phyloP scores from a whole-genome alignment of 1,140 invertebrate genomes.

The Epicauta chinensis region DNA sequence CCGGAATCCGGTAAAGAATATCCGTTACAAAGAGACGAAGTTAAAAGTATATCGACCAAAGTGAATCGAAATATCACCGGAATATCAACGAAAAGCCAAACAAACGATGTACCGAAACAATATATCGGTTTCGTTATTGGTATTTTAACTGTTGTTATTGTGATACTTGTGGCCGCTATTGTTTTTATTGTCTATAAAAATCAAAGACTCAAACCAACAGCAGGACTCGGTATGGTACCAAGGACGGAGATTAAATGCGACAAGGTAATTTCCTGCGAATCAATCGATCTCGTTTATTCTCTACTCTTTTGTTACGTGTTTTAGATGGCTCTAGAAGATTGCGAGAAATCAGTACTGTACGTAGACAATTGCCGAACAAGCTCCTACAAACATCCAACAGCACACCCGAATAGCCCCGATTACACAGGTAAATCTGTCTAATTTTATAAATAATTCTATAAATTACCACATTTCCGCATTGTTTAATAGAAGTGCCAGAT shows the following conservation, averaged over 20 bases:
- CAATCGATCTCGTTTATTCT: background rate
- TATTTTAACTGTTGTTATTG: slow-evolving; percentile 65
- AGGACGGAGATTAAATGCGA: slow-evolving; percentile 29
- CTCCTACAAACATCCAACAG: slow-evolving; percentile 16
- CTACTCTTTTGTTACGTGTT: background rate
- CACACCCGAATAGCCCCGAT: slow-evolving; percentile 41
- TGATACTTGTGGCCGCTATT: slow-evolving; percentile 61
- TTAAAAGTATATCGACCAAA: slow-evolving; percentile 55
- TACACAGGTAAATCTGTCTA: slow-evolving; percentile 47
- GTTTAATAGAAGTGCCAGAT: slow-evolving; percentile 51
- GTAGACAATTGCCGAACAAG: slow-evolving; percentile 12
- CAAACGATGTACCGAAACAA: slow-evolving; percentile 50
- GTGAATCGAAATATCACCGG: slow-evolving; percentile 37
- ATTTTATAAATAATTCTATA: no score
- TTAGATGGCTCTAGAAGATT: slow-evolving; percentile 16
- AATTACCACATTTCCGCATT: no score
- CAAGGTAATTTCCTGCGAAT: slow-evolving; percentile 26
- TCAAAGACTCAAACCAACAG: slow-evolving; percentile 53
- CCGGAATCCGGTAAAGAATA: slow-evolving; percentile 47
- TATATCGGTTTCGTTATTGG: slow-evolving; percentile 69
- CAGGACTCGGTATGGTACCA: slow-evolving; percentile 17
- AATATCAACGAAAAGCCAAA: slow-evolving; percentile 19
- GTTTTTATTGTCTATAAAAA: slow-evolving; percentile 65
- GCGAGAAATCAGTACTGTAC: slow-evolving; percentile 20
- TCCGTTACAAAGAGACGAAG: slow-evolving; percentile 62